These are phyloP conservation scores for Silvanus unidentatus DNA, from an alignment of 2,888 invertebrate species.

Conservation along the genomic window DNA sequence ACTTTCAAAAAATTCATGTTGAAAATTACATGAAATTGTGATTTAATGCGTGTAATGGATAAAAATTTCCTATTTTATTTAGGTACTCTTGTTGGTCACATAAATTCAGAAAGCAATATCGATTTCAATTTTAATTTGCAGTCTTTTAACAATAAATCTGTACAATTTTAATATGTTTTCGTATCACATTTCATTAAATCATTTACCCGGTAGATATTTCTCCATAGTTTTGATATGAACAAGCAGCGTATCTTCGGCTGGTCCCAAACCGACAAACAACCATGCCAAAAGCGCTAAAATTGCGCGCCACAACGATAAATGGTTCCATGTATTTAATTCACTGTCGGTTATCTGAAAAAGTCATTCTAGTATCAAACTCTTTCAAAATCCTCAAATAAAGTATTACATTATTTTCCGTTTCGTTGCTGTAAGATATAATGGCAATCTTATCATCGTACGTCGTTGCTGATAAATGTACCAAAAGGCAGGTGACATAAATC, in stretches of 20 bases:
- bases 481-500: slow-evolving; percentile 36
- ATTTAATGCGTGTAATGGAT: too few species aligned
- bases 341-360: slow-evolving; percentile 48
- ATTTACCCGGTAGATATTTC: slow-evolving; percentile 35
- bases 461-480: slow-evolving; percentile 38
- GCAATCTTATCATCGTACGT: slow-evolving; percentile 40
- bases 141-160: background rate
- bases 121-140: slow-evolving; percentile 1
- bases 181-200: slow-evolving; percentile 9
- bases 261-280: slow-evolving; percentile 53
- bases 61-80: too few species aligned
- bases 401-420: slow-evolving; percentile 26
- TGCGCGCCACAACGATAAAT: slow-evolving; percentile 57
- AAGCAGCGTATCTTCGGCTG: slow-evolving; percentile 50
- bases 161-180: too few species aligned
- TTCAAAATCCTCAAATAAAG: too few species aligned
- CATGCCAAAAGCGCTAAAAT: slow-evolving; percentile 54
- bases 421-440: slow-evolving; percentile 29
- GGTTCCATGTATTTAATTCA: slow-evolving; percentile 55
- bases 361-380: slow-evolving; percentile 13
- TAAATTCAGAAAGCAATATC: too few species aligned
- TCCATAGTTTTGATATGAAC: slow-evolving; percentile 46
- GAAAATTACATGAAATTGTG: too few species aligned
- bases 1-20: too few species aligned
- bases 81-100: too few species aligned